Conservation (phyloP, 30 jellyfish, hydroid and myxozoan genomes). For the Aurelia sp. region DNA sequence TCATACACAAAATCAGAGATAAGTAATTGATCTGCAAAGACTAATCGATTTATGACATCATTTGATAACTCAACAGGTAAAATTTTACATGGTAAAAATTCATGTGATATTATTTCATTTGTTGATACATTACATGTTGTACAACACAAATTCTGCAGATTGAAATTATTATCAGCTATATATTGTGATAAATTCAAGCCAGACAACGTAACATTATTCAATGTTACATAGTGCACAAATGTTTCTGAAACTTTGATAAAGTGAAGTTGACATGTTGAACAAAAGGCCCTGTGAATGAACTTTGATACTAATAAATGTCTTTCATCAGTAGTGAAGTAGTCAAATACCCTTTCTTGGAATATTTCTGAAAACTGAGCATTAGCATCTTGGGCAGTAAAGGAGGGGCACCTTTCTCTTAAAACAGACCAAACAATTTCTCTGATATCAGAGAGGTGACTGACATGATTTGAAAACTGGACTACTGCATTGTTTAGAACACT, state of each 20-base stretch:
- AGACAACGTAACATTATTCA: not conserved
- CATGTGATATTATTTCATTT: not conserved
- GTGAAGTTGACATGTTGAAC: not conserved
- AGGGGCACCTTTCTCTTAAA: conserved; percentile 25
- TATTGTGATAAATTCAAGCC: not conserved
- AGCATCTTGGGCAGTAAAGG: conserved; percentile 23
- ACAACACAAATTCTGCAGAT: conserved; percentile 8
- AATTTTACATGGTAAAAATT: conserved; percentile 6
- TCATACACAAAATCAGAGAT: conserved; percentile 1
- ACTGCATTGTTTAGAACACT: not conserved
- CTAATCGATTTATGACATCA: not conserved
- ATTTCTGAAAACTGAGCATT: conserved; percentile 27
- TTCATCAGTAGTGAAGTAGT: not conserved
- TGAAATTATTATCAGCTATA: not conserved
- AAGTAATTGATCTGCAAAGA: not conserved
- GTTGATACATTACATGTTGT: conserved; percentile 1
- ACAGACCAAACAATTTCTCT: conserved; percentile 20
- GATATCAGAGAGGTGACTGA: conserved; percentile 6
- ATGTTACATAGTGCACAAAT: conserved; percentile 17
- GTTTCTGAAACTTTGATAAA: conserved; percentile 6
- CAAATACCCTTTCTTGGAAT: conserved; percentile 1
- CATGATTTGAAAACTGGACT: not conserved
- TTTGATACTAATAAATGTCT: not conserved
- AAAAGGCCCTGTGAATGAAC: conserved; percentile 19
- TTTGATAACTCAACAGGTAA: not conserved